Evolutionary conservation across 2,888 invertebrate species (phyloP).

Genomic region (Gnatocerus cornutus): DNA sequence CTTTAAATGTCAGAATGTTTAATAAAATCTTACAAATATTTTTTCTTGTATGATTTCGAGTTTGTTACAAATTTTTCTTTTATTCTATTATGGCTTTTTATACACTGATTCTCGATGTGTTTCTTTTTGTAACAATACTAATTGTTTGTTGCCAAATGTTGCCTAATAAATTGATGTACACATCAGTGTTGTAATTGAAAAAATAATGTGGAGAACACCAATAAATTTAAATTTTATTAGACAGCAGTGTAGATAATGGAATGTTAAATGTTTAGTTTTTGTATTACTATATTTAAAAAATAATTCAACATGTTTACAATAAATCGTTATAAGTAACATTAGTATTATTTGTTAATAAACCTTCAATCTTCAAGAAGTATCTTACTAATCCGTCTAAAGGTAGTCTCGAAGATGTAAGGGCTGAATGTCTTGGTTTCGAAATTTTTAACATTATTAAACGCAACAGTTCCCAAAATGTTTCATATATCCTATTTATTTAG

Average conservation of each 20-base stretch:
- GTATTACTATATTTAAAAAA: constrained; percentile 60
- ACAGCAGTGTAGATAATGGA: constrained; percentile 67
- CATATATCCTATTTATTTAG: too few species aligned
- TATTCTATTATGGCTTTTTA: too few species aligned
- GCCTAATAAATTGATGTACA: constrained; percentile 68
- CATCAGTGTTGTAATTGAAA: constrained; percentile 66
- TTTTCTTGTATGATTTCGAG: neutral
- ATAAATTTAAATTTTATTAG: constrained; percentile 68
- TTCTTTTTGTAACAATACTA: constrained; percentile 51
- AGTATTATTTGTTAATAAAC: neutral
- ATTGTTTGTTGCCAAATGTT: constrained; percentile 58
- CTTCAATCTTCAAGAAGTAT: too few species aligned
- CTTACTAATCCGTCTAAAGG: too few species aligned
- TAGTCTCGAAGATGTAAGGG: too few species aligned
- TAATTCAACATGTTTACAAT: constrained; percentile 64
- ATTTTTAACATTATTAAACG: too few species aligned
- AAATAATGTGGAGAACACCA: constrained; percentile 72
- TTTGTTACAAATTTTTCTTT: neutral
- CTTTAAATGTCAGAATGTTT: too few species aligned
- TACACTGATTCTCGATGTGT: too few species aligned
- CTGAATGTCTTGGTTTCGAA: too few species aligned
- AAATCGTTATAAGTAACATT: constrained; percentile 58
- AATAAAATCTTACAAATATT: too few species aligned
- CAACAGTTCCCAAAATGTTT: too few species aligned
- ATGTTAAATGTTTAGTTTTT: constrained; percentile 67